These are phyloP conservation scores for Dasyprocta punctata DNA, from an alignment of 2,113 vertebrate genomes.

Conservation along the genomic window DNA sequence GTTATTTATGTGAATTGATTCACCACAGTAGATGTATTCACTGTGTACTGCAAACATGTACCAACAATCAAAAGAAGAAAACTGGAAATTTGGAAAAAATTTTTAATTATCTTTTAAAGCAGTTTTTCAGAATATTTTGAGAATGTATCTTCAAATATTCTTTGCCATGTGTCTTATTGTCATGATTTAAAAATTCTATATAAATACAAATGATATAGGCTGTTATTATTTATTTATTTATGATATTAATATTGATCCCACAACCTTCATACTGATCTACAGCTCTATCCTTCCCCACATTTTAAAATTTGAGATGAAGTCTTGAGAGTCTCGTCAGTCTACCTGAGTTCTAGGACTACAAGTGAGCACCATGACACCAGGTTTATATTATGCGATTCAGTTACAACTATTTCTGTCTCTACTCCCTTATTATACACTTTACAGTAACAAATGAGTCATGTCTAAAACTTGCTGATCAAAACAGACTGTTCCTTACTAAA, in stretches of 20 bases:
- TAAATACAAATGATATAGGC: neutral
- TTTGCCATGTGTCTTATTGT: too few species aligned
- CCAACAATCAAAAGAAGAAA: too few species aligned
- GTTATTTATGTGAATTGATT: too few species aligned
- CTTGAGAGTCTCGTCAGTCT: neutral
- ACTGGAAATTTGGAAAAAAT: too few species aligned
- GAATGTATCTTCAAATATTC: too few species aligned
- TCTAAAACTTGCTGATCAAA: neutral
- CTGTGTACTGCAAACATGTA: too few species aligned
- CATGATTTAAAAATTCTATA: too few species aligned
- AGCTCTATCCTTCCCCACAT: neutral
- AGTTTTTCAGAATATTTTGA: too few species aligned
- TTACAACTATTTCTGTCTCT: neutral
- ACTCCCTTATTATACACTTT: neutral
- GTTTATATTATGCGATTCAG: neutral
- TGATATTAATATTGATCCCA: neutral
- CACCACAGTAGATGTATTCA: too few species aligned
- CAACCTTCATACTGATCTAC: neutral
- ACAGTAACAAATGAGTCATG: neutral
- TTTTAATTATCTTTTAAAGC: too few species aligned
- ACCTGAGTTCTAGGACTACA: neutral
- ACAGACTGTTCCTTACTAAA: neutral
- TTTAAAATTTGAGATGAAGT: neutral
- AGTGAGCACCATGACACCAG: neutral
- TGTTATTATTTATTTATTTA: too few species aligned